Conservation (phyloP, 37 sponge, comb jelly and placozoan species). For the Oscarella lobularis region DNA sequence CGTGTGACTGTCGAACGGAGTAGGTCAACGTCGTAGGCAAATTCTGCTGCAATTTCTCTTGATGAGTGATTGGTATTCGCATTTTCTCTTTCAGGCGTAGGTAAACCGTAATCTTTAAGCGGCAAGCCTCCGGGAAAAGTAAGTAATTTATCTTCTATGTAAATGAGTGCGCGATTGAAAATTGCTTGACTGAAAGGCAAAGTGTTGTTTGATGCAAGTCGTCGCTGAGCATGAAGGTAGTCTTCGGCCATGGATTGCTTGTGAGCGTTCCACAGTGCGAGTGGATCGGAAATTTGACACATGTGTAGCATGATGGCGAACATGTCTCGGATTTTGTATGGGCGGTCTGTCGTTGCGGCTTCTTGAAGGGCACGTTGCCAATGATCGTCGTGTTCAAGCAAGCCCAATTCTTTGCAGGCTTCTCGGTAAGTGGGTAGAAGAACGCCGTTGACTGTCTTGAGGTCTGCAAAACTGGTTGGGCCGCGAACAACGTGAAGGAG, state of each 20-base stretch:
- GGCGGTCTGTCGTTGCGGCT: slow-evolving; percentile 18
- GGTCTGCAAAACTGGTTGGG: slow-evolving; percentile 9
- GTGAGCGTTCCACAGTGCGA: neutral
- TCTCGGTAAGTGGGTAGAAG: slow-evolving; percentile 18
- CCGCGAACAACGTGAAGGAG: slow-evolving; percentile 31
- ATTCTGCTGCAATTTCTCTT: too few species aligned
- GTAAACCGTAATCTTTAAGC: neutral
- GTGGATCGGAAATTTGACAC: slow-evolving; percentile 14
- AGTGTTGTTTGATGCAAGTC: neutral
- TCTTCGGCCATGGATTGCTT: slow-evolving; percentile 30
- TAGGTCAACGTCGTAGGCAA: too few species aligned
- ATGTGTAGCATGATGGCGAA: slow-evolving; percentile 22
- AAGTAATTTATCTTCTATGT: neutral
- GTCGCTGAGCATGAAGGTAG: slow-evolving; percentile 14
- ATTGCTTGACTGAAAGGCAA: neutral
- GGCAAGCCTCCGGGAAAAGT: neutral
- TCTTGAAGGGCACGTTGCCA: slow-evolving; percentile 26
- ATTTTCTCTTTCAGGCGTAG: neutral
- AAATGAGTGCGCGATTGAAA: neutral
- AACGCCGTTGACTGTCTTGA: slow-evolving; percentile 19
- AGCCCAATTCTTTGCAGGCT: slow-evolving; percentile 23
- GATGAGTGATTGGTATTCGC: too few species aligned
- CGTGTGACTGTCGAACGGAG: too few species aligned
- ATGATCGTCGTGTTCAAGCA: slow-evolving; percentile 35
- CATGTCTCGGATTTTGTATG: slow-evolving; percentile 13